phyloP scores from a whole-genome alignment of 2,113 vertebrate species.

The Chrysemys picta region DNA sequence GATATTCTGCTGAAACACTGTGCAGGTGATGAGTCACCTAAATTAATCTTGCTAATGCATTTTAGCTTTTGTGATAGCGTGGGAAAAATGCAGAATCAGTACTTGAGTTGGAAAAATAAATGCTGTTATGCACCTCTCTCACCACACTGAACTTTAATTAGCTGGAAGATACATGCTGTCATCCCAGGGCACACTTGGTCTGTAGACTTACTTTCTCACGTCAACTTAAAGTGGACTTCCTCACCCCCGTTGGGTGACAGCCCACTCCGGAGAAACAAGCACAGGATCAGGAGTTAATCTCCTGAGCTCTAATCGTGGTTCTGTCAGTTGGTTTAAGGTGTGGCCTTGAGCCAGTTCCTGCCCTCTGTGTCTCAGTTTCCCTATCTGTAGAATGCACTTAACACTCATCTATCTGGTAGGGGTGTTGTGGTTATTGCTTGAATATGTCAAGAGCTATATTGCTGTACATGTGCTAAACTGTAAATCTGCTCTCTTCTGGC shows the following conservation, averaged over 20 bases:
- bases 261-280: neutral
- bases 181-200: neutral
- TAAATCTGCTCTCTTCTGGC: neutral
- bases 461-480: neutral
- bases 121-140: neutral
- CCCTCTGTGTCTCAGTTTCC: neutral
- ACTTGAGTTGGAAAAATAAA: neutral
- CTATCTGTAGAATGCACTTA: neutral
- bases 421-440: neutral
- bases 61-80: neutral
- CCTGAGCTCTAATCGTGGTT: neutral
- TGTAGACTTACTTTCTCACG: fast-evolving
- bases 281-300: fast-evolving
- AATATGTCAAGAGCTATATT: neutral
- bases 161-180: neutral
- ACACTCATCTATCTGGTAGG: neutral
- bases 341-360: neutral
- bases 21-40: neutral
- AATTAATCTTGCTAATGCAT: neutral
- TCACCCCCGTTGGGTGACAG: neutral
- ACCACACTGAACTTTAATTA: neutral
- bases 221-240: neutral
- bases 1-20: neutral
- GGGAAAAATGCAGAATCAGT: neutral
- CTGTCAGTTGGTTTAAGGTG: neutral